Percentiles rank a stretch among this genome's conserved stretches.
phyloP scores from a whole-genome alignment of 2,113 vertebrate genomes.

The Neoarius graeffei region DNA sequence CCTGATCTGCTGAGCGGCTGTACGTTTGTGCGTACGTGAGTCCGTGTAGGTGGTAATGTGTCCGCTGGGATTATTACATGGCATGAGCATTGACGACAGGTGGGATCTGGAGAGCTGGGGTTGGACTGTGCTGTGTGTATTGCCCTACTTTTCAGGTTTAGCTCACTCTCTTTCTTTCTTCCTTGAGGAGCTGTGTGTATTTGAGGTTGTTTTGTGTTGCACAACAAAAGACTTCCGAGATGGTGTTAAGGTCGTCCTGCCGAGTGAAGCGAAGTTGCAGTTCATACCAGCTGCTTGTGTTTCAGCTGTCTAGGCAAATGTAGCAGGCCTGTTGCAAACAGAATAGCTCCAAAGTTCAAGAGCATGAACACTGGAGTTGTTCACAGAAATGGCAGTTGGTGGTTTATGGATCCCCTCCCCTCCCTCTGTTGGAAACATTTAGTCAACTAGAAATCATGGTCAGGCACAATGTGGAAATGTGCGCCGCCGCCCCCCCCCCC shows the following conservation, averaged over 20 bases:
- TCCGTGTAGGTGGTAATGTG: constrained; percentile 23
- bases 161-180: not conserved
- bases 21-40: not conserved
- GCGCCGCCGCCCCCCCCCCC: no score
- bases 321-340: constrained; percentile 17
- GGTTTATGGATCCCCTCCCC: constrained; percentile 1
- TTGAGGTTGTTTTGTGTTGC: constrained; percentile 3
- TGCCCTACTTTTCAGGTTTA: not conserved
- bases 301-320: constrained; percentile 30
- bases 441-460: constrained; percentile 4
- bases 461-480: not conserved
- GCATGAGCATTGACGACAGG: constrained; percentile 64
- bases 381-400: constrained; percentile 35
- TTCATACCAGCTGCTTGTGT: constrained; percentile 27
- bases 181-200: not conserved
- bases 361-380: constrained; percentile 50
- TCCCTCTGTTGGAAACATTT: constrained; percentile 15
- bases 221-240: not conserved
- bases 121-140: constrained; percentile 73
- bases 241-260: not conserved
- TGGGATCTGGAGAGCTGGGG: constrained; percentile 70
- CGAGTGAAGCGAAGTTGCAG: not conserved
- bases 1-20: constrained; percentile 1
- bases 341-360: constrained; percentile 49
- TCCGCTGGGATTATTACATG: constrained; percentile 9